Conservation (phyloP, 1,140 invertebrate genomes). For the Drosophila lini region DNA sequence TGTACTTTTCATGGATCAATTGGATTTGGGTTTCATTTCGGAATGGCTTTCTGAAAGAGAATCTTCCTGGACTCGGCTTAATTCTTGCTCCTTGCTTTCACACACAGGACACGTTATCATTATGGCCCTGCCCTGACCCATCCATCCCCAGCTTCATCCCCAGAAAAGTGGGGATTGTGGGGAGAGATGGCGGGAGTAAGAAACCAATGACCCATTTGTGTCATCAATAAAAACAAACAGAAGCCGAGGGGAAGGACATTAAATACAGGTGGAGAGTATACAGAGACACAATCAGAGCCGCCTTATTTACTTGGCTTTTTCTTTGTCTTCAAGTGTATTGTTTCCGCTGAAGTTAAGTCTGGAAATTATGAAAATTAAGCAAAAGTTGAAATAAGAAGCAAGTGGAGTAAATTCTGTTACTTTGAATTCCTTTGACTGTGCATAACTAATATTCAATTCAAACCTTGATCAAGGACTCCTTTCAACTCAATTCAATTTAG, state of each 20-base stretch:
- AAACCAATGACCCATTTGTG: conserved; percentile 59
- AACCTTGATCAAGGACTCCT: background rate
- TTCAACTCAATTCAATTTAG: background rate
- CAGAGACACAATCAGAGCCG: background rate
- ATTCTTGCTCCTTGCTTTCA: background rate
- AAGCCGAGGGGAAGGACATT: conserved; percentile 1
- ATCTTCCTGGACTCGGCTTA: background rate
- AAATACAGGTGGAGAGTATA: background rate
- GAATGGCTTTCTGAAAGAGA: background rate
- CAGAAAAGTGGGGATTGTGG: background rate
- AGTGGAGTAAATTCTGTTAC: background rate
- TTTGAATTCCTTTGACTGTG: background rate
- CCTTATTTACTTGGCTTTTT: conserved; percentile 31
- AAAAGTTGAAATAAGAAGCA: background rate
- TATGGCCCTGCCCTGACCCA: conserved; percentile 9
- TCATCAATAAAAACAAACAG: conserved; percentile 72
- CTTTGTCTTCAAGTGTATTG: background rate
- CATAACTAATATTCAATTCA: background rate
- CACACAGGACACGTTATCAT: conserved; percentile 20
- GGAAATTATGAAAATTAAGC: background rate
- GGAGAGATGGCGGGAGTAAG: conserved; percentile 32
- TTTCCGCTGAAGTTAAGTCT: background rate
- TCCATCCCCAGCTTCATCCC: conserved; percentile 3
- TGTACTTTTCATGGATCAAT: conserved; percentile 38
- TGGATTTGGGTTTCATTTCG: conserved; percentile 31